These are phyloP conservation scores for Corythaixoides concolor DNA, from an alignment of 2,113 vertebrate genomes.

Conservation along the genomic window DNA sequence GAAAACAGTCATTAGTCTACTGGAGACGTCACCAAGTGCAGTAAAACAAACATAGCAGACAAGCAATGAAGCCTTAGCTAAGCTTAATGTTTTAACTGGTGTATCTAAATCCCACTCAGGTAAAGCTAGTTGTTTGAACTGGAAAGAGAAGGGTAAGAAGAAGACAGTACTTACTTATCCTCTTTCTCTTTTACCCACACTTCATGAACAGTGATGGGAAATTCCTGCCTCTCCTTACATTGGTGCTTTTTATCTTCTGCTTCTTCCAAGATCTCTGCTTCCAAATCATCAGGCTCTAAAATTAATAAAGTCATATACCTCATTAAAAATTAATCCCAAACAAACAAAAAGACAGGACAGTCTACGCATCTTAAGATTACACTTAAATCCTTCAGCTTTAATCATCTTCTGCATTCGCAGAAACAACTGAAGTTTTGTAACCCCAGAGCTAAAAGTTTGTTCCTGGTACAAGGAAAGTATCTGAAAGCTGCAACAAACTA, in stretches of 20 bases:
- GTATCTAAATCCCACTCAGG: background rate
- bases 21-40: background rate
- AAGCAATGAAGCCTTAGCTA: background rate
- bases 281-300: constrained; percentile 83
- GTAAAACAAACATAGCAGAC: background rate
- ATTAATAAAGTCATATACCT: background rate
- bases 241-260: constrained; percentile 5
- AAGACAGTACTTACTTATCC: constrained; percentile 52
- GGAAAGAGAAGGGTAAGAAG: background rate
- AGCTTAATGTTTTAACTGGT: background rate
- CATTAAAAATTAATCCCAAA: background rate
- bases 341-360: background rate
- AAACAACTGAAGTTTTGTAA: background rate
- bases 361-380: background rate
- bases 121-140: background rate
- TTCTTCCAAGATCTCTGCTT: constrained; percentile 84
- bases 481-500: background rate
- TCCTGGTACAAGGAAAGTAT: background rate
- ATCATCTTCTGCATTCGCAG: background rate
- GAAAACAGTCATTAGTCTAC: background rate
- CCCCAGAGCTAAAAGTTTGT: background rate
- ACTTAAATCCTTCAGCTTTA: background rate
- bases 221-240: constrained; percentile 4
- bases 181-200: constrained; percentile 82
- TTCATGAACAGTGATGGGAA: constrained; percentile 63